These are phyloP conservation scores for Pyrocephalus nanus DNA, from an alignment of 2,797 vertebrate species.

Conservation along the genomic window DNA sequence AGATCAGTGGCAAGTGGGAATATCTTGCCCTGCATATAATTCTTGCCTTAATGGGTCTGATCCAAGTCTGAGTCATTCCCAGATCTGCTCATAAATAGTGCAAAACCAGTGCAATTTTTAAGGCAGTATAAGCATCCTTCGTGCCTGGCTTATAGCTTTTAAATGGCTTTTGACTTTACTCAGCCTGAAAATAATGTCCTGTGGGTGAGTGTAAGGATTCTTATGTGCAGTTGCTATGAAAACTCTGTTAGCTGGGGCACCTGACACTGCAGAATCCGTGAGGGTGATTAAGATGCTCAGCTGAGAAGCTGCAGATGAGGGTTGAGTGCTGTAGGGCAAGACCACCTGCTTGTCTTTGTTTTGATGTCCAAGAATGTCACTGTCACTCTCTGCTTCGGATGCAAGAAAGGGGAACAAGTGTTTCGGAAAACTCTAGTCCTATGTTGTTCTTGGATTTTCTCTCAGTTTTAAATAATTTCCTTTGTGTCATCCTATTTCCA, in stretches of 20 bases:
- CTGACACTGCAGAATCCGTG: neutral
- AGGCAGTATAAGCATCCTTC: neutral
- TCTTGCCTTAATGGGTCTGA: neutral
- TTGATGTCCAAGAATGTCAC: neutral
- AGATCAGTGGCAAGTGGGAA: neutral
- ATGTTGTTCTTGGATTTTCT: neutral
- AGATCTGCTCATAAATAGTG: neutral
- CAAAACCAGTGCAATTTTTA: neutral
- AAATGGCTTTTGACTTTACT: neutral
- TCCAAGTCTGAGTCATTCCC: neutral
- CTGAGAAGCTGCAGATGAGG: neutral
- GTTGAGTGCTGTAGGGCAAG: neutral
- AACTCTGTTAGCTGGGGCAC: neutral
- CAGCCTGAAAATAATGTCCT: neutral
- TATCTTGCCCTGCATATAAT: neutral
- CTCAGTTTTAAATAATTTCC: slow-evolving; percentile 4
- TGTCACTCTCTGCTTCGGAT: neutral
- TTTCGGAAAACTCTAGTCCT: neutral
- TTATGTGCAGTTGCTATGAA: neutral
- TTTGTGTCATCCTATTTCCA: neutral
- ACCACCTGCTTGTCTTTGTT: neutral
- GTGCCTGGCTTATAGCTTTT: neutral
- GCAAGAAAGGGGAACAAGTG: neutral
- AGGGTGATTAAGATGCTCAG: neutral
- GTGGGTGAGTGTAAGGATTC: neutral